A percentile compares a stretch with the other conserved stretches of the same genome.
Conservation (phyloP, 1,140 invertebrate species). For the Homalodisca vitripennis region DNA sequence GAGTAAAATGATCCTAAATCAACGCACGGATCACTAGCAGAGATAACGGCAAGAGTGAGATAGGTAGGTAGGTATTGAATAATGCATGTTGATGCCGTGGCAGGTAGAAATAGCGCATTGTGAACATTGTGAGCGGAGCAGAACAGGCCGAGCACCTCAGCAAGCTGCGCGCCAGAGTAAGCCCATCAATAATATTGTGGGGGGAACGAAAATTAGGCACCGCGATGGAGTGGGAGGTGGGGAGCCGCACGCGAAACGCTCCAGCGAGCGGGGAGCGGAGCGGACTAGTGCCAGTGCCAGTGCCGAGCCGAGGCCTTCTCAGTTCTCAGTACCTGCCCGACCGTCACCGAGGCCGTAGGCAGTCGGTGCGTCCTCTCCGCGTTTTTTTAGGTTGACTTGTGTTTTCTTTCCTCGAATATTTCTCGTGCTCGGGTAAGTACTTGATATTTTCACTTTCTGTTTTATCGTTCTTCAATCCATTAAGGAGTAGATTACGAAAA, state of each 20-base stretch:
- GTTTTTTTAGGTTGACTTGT: too few species aligned
- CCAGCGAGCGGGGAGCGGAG: background rate
- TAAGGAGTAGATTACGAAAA: too few species aligned
- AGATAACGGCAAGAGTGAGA: too few species aligned
- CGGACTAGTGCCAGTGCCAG: background rate
- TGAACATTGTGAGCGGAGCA: too few species aligned
- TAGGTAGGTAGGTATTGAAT: background rate
- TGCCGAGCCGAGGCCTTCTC: background rate
- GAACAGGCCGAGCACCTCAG: too few species aligned
- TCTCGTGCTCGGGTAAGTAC: too few species aligned
- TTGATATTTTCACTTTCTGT: too few species aligned
- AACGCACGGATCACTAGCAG: too few species aligned
- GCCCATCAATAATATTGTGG: slow-evolving; percentile 24
- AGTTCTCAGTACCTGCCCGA: background rate
- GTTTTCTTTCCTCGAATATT: too few species aligned
- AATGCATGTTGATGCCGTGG: background rate
- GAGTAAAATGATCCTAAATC: too few species aligned
- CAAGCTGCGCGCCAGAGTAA: background rate
- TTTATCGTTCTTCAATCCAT: too few species aligned
- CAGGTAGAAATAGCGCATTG: too few species aligned
- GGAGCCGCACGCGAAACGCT: background rate
- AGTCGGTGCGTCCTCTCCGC: slow-evolving; percentile 15
- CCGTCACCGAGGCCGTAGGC: slow-evolving; percentile 21
- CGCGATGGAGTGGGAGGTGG: background rate
- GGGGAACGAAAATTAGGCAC: slow-evolving; percentile 20